These are phyloP conservation scores for Stenolophus ochropezus DNA, from an alignment of 2,888 invertebrate genomes.

Conservation along the genomic window DNA sequence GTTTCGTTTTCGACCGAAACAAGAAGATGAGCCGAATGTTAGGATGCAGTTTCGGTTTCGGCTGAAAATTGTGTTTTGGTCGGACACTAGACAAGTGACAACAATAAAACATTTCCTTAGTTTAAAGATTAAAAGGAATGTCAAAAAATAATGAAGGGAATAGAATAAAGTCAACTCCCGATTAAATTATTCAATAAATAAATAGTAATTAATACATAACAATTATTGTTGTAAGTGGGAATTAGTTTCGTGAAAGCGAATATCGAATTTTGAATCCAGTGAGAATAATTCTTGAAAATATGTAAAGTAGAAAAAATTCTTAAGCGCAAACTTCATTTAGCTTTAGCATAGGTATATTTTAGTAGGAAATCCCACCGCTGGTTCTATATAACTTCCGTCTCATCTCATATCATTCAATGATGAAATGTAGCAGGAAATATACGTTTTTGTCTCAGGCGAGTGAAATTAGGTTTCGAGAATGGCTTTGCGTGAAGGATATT, in stretches of 20 bases:
- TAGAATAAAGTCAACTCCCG: too few species aligned
- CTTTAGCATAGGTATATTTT: slow-evolving; percentile 30
- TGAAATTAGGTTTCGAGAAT: slow-evolving; percentile 70
- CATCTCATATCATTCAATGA: slow-evolving; percentile 69
- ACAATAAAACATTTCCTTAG: too few species aligned
- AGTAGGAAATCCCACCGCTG: neutral
- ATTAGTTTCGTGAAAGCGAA: neutral
- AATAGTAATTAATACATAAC: too few species aligned
- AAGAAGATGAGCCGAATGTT: too few species aligned
- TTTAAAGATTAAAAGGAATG: too few species aligned
- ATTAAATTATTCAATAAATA: too few species aligned
- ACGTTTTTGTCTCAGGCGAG: slow-evolving; percentile 70
- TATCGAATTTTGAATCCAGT: neutral
- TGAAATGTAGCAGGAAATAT: slow-evolving; percentile 72
- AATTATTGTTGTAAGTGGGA: too few species aligned
- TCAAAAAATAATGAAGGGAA: too few species aligned
- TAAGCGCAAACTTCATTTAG: slow-evolving; percentile 8
- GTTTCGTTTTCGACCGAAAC: too few species aligned
- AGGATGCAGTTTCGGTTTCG: too few species aligned
- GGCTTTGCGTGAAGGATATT: slow-evolving; percentile 26
- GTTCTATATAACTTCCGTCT: slow-evolving; percentile 42
- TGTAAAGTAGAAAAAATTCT: slow-evolving; percentile 9
- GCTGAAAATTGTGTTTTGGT: too few species aligned
- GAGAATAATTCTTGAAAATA: neutral
- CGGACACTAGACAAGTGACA: too few species aligned